Evolutionary conservation across 1,140 invertebrate genomes (phyloP).

Genomic region (Colletes gigas): DNA sequence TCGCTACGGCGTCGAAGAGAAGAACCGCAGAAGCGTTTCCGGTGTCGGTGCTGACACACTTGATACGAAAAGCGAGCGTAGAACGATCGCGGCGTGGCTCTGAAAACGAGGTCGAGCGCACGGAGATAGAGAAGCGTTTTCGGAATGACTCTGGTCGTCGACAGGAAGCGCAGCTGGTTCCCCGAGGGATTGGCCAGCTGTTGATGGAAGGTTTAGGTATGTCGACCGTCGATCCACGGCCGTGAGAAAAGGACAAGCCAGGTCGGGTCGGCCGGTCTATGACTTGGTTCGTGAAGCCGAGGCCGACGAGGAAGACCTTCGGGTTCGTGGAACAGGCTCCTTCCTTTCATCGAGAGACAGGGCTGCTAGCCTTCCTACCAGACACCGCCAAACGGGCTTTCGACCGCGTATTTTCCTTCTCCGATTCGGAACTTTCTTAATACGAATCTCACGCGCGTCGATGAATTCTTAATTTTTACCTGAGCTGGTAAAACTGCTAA

Average conservation of each 20-base stretch:
- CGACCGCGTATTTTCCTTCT: neutral
- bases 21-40: neutral
- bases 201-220: slow-evolving; percentile 74
- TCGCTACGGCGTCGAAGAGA: neutral
- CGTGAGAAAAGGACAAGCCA: slow-evolving; percentile 71
- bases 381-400: slow-evolving; percentile 3
- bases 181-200: slow-evolving; percentile 73
- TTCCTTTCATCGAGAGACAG: slow-evolving; percentile 57
- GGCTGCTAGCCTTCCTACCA: slow-evolving; percentile 37
- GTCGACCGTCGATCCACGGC: slow-evolving; percentile 62
- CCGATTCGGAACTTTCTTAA: no score
- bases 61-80: slow-evolving; percentile 5
- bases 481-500: no score
- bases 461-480: no score
- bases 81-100: neutral
- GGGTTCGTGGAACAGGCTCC: slow-evolving; percentile 59
- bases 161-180: slow-evolving; percentile 71
- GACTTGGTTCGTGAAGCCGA: slow-evolving; percentile 58
- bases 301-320: slow-evolving; percentile 65
- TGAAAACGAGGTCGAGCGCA: neutral
- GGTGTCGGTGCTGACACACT: neutral
- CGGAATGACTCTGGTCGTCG: slow-evolving; percentile 58
- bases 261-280: slow-evolving; percentile 36
- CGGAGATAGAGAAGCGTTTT: slow-evolving; percentile 36
- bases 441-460: no score